Evolutionary conservation across 2,797 vertebrate species (phyloP), one percentile per base, ranked within the genome.

Genomic region (Peromyscus attwateri): DNA sequence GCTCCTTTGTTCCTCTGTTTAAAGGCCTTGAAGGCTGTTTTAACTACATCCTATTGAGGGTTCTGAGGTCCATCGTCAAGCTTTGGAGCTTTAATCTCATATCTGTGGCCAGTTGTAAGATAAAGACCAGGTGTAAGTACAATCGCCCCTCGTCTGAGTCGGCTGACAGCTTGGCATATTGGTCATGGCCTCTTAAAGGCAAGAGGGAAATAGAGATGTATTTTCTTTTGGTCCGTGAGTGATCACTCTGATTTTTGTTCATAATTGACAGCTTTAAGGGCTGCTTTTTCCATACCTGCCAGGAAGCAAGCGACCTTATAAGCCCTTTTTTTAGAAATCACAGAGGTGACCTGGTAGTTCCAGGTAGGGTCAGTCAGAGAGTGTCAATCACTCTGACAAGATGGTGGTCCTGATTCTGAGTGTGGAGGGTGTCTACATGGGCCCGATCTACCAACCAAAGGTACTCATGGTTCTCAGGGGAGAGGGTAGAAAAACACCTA

Each of bases 11-110:
- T 87, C 85, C 25, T 57, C 9, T 73, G 14, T 87, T 40, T 73
- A 87, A 73, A 57, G 85, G 29, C n/a, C 84, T 73, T 19, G 85
- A 87, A 87, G 85, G 68, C 25, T 57, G 85, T 40, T 87, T 87
- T 73, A 73, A 87, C 83, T 87, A 1, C 16, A 0, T 57, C 68
- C 85, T 49, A 73, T 40, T 87, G 68, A 87, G 68, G 85, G n/a
- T 73, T 87, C 68, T 87, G 68, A 87, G 68, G 64, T 34, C 85
- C 68, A 57, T 40, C 34, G 8, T 57, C 49, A 40, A 40, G 34
- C 9, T 37, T 55, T 19, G 13, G 21, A 40, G 70, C n/a, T 73
- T 73, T 87, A 19, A 57, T 85, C 64, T 85, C 46, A 2, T 57
- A 17, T 71, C 85, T 73, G 34, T 37, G n/a, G 49, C 68, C 23